Conservation (phyloP, 2,888 invertebrate genomes). For the Pilophorus perplexus region DNA sequence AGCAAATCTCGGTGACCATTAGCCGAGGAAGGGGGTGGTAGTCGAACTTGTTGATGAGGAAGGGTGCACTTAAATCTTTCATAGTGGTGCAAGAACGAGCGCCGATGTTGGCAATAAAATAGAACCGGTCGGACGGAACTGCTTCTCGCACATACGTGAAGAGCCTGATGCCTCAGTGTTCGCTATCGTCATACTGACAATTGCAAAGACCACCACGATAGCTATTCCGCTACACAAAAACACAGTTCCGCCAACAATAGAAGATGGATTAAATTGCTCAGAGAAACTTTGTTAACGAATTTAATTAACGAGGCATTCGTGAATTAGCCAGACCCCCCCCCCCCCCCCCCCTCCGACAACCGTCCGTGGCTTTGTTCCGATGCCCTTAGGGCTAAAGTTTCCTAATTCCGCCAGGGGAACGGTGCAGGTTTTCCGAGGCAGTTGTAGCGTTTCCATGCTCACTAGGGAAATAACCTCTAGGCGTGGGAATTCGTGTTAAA, state of each 20-base stretch:
- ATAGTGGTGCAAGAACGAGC: slow-evolving; percentile 17
- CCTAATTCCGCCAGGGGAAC: neutral
- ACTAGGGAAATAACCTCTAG: slow-evolving; percentile 26
- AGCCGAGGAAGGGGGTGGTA: slow-evolving; percentile 6
- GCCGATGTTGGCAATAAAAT: slow-evolving; percentile 33
- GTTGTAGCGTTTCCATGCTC: slow-evolving; percentile 6
- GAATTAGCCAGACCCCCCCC: slow-evolving; percentile 3
- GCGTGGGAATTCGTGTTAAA: slow-evolving; percentile 32
- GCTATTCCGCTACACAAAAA: no score
- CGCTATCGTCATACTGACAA: no score
- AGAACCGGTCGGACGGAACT: slow-evolving; percentile 27
- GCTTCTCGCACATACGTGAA: slow-evolving; percentile 11
- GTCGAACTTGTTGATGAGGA: neutral
- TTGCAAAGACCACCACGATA: no score
- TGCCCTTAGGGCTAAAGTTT: slow-evolving; percentile 12
- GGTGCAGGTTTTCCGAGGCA: neutral
- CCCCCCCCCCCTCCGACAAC: no score
- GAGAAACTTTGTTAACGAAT: no score
- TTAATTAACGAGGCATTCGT: slow-evolving; percentile 6
- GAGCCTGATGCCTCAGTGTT: neutral
- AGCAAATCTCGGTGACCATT: slow-evolving; percentile 32
- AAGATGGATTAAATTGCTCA: no score
- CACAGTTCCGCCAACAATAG: no score
- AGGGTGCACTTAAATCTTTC: slow-evolving; percentile 28
- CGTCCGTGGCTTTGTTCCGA: slow-evolving; percentile 7